These are phyloP conservation scores for Lasioglossum zephyrum DNA, from an alignment of 2,888 invertebrate species.

Conservation along the genomic window DNA sequence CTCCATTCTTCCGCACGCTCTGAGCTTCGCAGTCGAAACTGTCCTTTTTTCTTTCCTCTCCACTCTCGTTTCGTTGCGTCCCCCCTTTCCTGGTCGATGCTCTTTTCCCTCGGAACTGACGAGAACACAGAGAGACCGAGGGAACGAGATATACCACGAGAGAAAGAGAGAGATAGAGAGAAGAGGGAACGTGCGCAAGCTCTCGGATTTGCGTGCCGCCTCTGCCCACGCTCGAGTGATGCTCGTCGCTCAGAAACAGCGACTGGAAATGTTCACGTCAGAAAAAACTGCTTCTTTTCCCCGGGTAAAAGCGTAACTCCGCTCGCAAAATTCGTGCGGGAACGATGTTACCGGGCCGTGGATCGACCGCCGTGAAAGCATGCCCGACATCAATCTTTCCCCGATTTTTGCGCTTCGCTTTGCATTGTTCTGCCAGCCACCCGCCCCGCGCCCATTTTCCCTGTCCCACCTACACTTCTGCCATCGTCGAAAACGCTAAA, in stretches of 20 bases:
- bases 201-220: conserved; percentile 56
- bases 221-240: conserved; percentile 42
- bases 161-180: conserved; percentile 1
- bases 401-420: conserved; percentile 27
- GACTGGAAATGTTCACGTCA: conserved; percentile 32
- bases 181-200: conserved; percentile 50
- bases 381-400: conserved; percentile 39
- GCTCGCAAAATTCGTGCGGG: conserved; percentile 28
- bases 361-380: conserved; percentile 29
- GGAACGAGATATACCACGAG: conserved; percentile 24
- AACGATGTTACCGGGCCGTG: conserved; percentile 34
- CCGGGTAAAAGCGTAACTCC: conserved; percentile 3
- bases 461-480: background rate
- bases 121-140: conserved; percentile 15
- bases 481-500: conserved; percentile 9
- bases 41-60: conserved; percentile 34
- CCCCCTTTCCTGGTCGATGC: conserved; percentile 45
- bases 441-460: background rate
- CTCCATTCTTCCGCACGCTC: conserved; percentile 58
- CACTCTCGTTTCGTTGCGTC: conserved; percentile 52
- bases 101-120: conserved; percentile 47
- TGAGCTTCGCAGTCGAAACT: conserved; percentile 65
- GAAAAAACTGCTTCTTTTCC: conserved; percentile 12
- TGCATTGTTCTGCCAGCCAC: conserved; percentile 11
- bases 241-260: conserved; percentile 34